These are phyloP conservation scores for Clepsis dumicolana DNA, from an alignment of 2,888 invertebrate genomes.

Conservation along the genomic window DNA sequence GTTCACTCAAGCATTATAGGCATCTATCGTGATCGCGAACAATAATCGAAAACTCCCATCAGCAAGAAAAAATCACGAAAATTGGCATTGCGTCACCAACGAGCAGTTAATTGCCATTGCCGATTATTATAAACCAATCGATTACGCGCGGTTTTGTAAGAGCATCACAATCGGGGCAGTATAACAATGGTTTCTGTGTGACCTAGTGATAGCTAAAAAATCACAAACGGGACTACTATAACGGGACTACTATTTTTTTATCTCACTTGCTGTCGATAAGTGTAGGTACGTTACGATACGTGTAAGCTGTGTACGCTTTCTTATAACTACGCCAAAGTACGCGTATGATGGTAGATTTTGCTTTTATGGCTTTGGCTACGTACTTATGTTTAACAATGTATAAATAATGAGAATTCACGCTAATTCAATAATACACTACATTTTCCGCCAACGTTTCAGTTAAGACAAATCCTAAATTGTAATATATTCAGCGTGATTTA, in stretches of 20 bases:
- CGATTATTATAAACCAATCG: conserved; percentile 74
- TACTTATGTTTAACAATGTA: too few relatives aligned
- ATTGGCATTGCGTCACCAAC: conserved; percentile 71
- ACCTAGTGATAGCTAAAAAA: conserved; percentile 3
- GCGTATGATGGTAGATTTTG: too few relatives aligned
- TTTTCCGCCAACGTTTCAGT: not conserved
- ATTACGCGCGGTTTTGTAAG: conserved; percentile 70
- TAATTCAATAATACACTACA: not conserved
- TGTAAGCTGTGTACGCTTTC: not conserved
- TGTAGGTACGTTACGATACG: too few relatives aligned
- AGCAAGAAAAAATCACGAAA: conserved; percentile 75
- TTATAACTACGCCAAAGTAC: not conserved
- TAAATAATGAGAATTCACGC: not conserved
- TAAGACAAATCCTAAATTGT: not conserved
- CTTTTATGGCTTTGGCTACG: not conserved
- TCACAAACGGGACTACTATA: not conserved
- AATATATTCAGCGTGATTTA: not conserved
- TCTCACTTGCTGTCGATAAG: not conserved
- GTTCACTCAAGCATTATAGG: conserved; percentile 53
- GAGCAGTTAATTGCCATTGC: conserved; percentile 73
- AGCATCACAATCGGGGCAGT: conserved; percentile 45
- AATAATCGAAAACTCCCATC: conserved; percentile 74
- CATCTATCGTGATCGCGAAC: conserved; percentile 73
- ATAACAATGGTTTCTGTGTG: conserved; percentile 33
- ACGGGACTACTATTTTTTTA: not conserved